phyloP scores from a whole-genome alignment of 2,113 vertebrate genomes.

The Petaurus breviceps region DNA sequence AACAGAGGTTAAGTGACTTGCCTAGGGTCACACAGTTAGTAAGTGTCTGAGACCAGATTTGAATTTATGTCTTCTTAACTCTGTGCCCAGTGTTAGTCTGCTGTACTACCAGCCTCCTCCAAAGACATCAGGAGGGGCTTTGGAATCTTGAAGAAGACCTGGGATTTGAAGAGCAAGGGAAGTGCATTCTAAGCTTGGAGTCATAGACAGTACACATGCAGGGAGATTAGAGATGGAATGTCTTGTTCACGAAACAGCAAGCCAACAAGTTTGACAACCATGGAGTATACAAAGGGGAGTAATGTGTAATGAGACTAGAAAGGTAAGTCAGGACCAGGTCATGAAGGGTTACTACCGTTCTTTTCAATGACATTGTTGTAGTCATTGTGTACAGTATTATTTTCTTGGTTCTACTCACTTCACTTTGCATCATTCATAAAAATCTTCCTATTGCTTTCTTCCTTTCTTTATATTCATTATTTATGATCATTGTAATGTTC shows the following conservation, averaged over 20 bases:
- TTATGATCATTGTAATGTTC: background rate
- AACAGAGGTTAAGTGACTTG: background rate
- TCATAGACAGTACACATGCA: background rate
- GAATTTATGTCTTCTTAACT: background rate
- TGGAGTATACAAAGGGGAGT: background rate
- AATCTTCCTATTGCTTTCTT: background rate
- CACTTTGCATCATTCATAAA: background rate
- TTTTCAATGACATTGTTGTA: background rate
- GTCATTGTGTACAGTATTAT: background rate
- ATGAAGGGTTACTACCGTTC: background rate
- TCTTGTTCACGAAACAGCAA: background rate
- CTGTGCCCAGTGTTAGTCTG: background rate
- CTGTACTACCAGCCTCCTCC: background rate
- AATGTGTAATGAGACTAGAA: background rate
- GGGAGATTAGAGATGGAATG: background rate
- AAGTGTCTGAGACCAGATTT: background rate
- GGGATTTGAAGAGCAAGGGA: background rate
- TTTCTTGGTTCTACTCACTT: background rate
- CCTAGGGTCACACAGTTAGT: background rate
- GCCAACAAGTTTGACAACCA: background rate
- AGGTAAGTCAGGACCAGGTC: background rate
- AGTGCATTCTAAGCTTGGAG: background rate
- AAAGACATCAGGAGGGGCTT: background rate
- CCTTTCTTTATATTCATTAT: background rate
- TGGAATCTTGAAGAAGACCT: background rate